Percentiles rank a stretch among this genome's conserved stretches.
Conservation (phyloP, 2,888 invertebrate genomes). For the Taphrorychus bicolor region DNA sequence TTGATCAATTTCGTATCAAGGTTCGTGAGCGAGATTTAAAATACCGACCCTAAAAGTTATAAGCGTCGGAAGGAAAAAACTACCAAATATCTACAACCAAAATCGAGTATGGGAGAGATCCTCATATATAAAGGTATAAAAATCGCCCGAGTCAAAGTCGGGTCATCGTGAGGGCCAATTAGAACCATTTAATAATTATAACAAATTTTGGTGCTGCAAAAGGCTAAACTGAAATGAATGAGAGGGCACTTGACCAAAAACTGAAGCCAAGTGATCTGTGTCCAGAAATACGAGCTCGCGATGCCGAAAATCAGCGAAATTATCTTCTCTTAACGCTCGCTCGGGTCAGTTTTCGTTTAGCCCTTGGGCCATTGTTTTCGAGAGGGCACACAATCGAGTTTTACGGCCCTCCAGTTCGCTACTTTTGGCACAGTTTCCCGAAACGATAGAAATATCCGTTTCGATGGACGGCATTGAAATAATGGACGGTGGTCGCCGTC, state of each 20-base stretch:
- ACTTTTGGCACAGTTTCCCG: slow-evolving; percentile 4
- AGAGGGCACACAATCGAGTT: not conserved
- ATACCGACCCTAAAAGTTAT: too few species aligned
- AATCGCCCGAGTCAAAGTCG: too few species aligned
- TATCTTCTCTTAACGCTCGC: slow-evolving; percentile 1
- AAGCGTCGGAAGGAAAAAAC: too few species aligned
- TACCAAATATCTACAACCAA: too few species aligned
- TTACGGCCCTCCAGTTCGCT: slow-evolving; percentile 1
- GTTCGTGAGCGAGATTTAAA: too few species aligned
- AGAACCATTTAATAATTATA: too few species aligned
- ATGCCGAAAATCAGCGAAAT: not conserved
- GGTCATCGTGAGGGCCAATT: too few species aligned
- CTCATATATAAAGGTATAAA: too few species aligned
- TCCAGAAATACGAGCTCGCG: not conserved
- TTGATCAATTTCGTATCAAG: too few species aligned
- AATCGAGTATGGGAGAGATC: too few species aligned
- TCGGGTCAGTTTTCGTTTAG: not conserved
- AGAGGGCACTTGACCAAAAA: not conserved
- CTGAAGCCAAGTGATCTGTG: not conserved
- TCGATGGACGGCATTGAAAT: not conserved
- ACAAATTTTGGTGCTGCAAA: too few species aligned
- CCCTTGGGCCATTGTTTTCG: not conserved
- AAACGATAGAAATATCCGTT: slow-evolving; percentile 7
- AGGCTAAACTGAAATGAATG: not conserved
- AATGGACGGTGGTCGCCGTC: not conserved